phyloP scores from a whole-genome alignment of 2,113 vertebrate genomes.

The Dicerorhinus sumatrensis region DNA sequence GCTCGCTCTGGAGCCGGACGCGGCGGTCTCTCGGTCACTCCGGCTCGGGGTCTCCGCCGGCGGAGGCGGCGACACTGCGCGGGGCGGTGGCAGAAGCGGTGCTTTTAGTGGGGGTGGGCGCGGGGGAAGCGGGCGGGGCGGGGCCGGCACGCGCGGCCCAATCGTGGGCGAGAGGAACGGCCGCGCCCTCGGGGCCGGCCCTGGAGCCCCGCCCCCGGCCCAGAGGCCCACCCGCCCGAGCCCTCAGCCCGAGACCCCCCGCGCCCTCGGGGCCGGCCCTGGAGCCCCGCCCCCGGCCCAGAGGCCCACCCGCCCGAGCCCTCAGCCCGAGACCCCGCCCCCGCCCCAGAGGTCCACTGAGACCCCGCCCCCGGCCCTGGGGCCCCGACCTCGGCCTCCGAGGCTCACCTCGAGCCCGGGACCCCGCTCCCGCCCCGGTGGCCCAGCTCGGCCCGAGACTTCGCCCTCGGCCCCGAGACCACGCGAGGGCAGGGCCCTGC shows the following conservation, averaged over 20 bases:
- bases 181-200: background rate
- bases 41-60: background rate
- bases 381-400: too few species aligned
- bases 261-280: background rate
- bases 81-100: background rate
- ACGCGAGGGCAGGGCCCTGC: background rate
- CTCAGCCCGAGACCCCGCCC: too few species aligned
- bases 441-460: too few species aligned
- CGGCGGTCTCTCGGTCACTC: too few species aligned
- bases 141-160: slow-evolving; percentile 9
- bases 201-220: background rate
- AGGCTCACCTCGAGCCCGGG: too few species aligned
- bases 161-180: slow-evolving; percentile 43
- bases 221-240: background rate
- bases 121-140: background rate
- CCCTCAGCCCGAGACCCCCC: background rate
- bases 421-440: too few species aligned
- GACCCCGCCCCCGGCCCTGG: too few species aligned
- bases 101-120: slow-evolving; percentile 1
- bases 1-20: background rate
- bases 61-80: slow-evolving; percentile 28
- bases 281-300: background rate
- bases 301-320: too few species aligned
- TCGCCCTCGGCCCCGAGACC: background rate
- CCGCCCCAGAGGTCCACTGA: rapidly evolving